Evolutionary conservation across 2,113 vertebrate species (phyloP).

Genomic region (Panthera tigris): DNA sequence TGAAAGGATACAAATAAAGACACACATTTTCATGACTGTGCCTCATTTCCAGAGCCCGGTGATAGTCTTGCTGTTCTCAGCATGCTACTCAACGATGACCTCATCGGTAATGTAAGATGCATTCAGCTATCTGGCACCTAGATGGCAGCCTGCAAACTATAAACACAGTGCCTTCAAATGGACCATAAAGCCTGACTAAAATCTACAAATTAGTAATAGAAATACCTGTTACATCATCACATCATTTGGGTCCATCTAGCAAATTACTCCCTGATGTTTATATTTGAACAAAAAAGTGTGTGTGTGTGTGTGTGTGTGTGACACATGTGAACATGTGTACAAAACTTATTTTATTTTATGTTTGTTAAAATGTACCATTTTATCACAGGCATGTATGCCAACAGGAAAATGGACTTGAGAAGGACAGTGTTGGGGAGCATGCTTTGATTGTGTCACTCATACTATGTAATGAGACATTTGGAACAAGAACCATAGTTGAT

Average conservation of each 20-base stretch:
- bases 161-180: constrained; percentile 69
- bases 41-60: constrained; percentile 43
- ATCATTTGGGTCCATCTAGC: constrained; percentile 17
- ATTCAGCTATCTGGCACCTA: constrained; percentile 68
- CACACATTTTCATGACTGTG: neutral
- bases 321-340: neutral
- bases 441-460: neutral
- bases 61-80: constrained; percentile 65
- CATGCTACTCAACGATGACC: constrained; percentile 56
- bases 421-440: neutral
- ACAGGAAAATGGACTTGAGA: neutral
- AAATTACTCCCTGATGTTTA: constrained; percentile 62
- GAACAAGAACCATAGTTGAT: neutral
- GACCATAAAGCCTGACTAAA: constrained; percentile 65
- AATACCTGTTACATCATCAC: constrained; percentile 58
- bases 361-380: neutral
- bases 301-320: neutral
- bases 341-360: neutral
- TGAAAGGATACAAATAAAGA: constrained; percentile 50
- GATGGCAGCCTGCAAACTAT: constrained; percentile 58
- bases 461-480: neutral
- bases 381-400: neutral
- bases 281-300: neutral
- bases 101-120: constrained; percentile 62
- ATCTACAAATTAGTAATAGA: constrained; percentile 65